These are phyloP conservation scores for Acanthosepion esculentum DNA, from an alignment of 2,888 invertebrate species.

Conservation along the genomic window DNA sequence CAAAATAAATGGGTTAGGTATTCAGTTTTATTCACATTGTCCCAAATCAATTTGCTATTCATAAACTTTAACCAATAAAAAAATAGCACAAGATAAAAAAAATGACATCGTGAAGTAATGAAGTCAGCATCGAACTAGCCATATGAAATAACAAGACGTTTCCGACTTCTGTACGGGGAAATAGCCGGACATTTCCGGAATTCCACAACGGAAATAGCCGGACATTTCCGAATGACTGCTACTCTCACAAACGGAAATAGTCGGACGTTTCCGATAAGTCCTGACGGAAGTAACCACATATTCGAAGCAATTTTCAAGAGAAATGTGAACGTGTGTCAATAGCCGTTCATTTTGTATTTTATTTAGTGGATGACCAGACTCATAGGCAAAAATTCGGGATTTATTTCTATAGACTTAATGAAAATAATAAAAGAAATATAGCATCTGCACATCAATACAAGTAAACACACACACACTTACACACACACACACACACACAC, in stretches of 20 bases:
- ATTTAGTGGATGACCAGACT: too few species aligned
- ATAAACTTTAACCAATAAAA: too few species aligned
- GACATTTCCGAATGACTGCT: background rate
- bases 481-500: too few species aligned
- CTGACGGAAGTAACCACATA: background rate
- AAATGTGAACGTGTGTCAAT: background rate
- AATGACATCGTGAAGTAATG: background rate
- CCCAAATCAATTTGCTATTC: background rate
- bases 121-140: background rate
- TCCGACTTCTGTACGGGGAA: background rate
- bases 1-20: background rate
- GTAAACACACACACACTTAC: too few species aligned
- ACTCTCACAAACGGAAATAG: background rate
- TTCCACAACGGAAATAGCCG: constrained; percentile 33
- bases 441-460: too few species aligned
- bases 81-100: background rate
- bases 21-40: background rate
- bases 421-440: too few species aligned
- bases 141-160: background rate
- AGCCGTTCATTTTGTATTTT: background rate
- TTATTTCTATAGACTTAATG: too few species aligned
- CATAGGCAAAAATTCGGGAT: too few species aligned
- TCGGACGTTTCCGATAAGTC: background rate
- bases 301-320: background rate
- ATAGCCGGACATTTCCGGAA: constrained; percentile 18